Evolutionary conservation across 2,113 vertebrate genomes (phyloP).

Genomic region (Phainopepla nitens): DNA sequence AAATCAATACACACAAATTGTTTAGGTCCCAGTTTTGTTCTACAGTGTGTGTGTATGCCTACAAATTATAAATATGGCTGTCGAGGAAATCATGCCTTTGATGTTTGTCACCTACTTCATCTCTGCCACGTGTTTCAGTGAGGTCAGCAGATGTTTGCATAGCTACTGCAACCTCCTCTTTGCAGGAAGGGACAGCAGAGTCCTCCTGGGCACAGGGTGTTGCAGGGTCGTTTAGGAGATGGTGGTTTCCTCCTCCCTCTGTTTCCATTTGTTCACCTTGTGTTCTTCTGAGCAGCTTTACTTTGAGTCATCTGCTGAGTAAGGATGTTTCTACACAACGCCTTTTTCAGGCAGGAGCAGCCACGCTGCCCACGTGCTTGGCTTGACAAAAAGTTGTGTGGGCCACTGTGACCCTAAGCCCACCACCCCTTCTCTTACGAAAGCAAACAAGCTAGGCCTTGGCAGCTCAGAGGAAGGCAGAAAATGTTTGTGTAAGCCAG

Average conservation of each 20-base stretch:
- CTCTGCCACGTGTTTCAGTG: not conserved
- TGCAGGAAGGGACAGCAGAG: not conserved
- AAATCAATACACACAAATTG: not conserved
- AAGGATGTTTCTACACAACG: not conserved
- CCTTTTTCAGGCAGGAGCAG: not conserved
- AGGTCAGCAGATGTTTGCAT: not conserved
- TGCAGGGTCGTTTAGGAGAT: not conserved
- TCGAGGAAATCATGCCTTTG: not conserved
- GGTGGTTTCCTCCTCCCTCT: not conserved
- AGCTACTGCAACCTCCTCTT: not conserved
- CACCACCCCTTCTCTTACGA: not conserved
- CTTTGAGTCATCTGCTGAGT: not conserved
- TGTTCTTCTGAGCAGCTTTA: not conserved
- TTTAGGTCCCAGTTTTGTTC: not conserved
- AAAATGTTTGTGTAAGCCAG: not conserved
- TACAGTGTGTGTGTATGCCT: not conserved
- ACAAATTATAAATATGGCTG: not conserved
- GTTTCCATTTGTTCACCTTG: not conserved
- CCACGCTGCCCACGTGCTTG: fast-evolving
- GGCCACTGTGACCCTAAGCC: not conserved
- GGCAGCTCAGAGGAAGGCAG: not conserved
- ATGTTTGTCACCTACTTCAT: not conserved
- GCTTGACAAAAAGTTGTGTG: not conserved
- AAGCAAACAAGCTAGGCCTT: not conserved
- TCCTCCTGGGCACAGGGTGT: not conserved